Base-by-base conservation (phyloP, 2,888 invertebrate genomes). In the Acanthococcus lagerstroemiae region DNA sequence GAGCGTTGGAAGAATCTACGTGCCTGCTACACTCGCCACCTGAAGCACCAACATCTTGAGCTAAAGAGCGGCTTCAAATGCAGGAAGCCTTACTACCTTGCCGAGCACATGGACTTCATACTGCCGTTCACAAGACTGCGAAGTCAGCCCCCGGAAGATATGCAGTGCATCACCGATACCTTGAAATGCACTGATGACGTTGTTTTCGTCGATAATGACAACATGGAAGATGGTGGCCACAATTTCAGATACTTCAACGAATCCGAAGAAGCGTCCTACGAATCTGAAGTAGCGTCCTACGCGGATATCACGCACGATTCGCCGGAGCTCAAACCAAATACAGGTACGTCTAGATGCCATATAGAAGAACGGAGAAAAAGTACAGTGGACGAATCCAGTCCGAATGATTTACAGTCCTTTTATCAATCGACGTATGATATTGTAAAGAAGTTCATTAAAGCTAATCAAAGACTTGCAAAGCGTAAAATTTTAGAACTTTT, bases 1-100 rank as follows among this genome's bases (percentile, higher is more conserved):
- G 60, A 60, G 46, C 45, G 27, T 21, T 60, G 60, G 60, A 60
- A 60, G 27, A 60, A 60, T 27, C 9, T 60, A 1, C 60, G 60
- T 17, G 60, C 60, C 12, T 60, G 45, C 15, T 60, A 48, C 21
- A 60, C 60, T 17, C 45, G 60, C 15, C 60, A 60, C 19, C 24
- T 60, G 4, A 60, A 60, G 19, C 48, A 60, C n/a, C 24, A 26
- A 25, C 12, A 48, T 27, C 19, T 60, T 9, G 60, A 60, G 15
- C 7, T 46, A 19, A 60, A 60, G 48, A 46, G 12, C 15, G 50
- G 50, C 0, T 27, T n/a, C 30, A 45, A 26, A 27, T 24, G 7
- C 26, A 60, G 22, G 27, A 60, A 60, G 21, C 48, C 48, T 1
- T 60, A 60, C 21, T 60, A 60, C n/a, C 48, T 60, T 19, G 60